Conservation (phyloP, 2,888 invertebrate species). For the Spodoptera picta region DNA sequence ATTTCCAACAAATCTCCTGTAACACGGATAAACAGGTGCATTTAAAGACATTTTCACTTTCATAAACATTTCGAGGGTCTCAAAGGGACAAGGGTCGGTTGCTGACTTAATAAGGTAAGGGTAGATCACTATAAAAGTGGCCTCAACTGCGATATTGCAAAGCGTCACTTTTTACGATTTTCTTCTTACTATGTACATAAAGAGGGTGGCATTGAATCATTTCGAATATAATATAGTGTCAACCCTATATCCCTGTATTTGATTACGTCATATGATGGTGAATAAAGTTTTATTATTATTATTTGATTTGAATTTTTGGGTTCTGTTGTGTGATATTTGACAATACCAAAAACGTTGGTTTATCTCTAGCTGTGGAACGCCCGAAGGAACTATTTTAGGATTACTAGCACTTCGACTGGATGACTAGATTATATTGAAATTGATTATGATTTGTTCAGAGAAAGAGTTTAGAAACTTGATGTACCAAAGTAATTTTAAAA, state of each 20-base stretch:
- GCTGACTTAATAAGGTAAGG: constrained; percentile 79
- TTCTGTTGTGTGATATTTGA: not conserved
- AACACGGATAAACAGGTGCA: constrained; percentile 76
- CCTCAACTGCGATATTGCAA: constrained; percentile 72
- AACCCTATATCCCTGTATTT: constrained; percentile 21
- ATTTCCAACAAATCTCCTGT: constrained; percentile 63
- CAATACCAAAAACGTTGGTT: no score
- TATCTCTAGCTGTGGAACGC: no score
- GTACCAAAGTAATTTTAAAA: no score
- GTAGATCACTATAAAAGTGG: constrained; percentile 77
- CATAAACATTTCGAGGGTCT: constrained; percentile 72
- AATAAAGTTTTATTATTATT: constrained; percentile 7
- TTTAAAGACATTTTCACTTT: constrained; percentile 79
- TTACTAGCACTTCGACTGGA: no score
- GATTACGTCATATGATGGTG: constrained; percentile 2
- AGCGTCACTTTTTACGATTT: constrained; percentile 72
- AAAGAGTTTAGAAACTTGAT: no score
- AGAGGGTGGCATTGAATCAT: constrained; percentile 47
- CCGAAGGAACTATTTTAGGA: no score
- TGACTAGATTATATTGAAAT: no score
- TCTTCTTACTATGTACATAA: constrained; percentile 61
- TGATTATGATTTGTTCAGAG: no score
- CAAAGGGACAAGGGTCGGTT: constrained; percentile 69
- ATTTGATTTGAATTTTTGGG: constrained; percentile 9
- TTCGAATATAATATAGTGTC: constrained; percentile 17